Conservation (phyloP, 2,888 invertebrate genomes). For the Meiosimyza platycephala region DNA sequence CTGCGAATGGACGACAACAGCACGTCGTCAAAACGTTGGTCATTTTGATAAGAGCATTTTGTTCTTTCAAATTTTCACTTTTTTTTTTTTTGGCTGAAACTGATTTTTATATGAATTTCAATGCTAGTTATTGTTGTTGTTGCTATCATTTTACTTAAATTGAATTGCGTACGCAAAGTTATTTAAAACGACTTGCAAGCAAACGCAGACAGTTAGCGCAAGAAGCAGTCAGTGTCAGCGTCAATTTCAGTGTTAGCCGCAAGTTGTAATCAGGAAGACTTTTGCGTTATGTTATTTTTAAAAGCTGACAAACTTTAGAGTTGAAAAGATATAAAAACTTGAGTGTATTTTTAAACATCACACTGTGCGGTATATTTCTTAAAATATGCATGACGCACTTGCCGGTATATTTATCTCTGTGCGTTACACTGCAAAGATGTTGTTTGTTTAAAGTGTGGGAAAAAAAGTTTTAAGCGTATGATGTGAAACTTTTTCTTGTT, state of each 20-base stretch:
- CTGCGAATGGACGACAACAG: not conserved
- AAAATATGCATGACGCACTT: too few species aligned
- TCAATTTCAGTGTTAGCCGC: not conserved
- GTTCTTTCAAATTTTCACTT: not conserved
- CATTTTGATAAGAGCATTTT: conserved; percentile 1
- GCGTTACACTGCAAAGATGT: too few species aligned
- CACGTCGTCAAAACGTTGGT: not conserved
- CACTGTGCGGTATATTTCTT: too few species aligned
- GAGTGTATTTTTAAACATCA: too few species aligned
- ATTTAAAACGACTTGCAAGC: not conserved
- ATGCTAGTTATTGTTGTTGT: conserved; percentile 2
- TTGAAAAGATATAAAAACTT: too few species aligned
- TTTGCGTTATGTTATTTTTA: not conserved
- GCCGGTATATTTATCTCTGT: too few species aligned
- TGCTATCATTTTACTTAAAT: not conserved
- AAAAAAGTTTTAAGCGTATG: too few species aligned
- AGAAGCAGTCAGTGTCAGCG: not conserved
- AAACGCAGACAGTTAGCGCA: not conserved
- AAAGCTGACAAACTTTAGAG: too few species aligned
- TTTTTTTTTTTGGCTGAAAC: not conserved
- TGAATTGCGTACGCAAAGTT: conserved; percentile 25
- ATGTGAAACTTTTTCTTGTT: too few species aligned
- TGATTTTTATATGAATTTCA: conserved; percentile 4
- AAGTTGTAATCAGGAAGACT: conserved; percentile 15
- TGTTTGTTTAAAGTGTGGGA: too few species aligned